Percentiles rank a stretch among this genome's conserved stretches.
phyloP scores from a whole-genome alignment of 2,888 invertebrate species.

The Eupsilia transversa region DNA sequence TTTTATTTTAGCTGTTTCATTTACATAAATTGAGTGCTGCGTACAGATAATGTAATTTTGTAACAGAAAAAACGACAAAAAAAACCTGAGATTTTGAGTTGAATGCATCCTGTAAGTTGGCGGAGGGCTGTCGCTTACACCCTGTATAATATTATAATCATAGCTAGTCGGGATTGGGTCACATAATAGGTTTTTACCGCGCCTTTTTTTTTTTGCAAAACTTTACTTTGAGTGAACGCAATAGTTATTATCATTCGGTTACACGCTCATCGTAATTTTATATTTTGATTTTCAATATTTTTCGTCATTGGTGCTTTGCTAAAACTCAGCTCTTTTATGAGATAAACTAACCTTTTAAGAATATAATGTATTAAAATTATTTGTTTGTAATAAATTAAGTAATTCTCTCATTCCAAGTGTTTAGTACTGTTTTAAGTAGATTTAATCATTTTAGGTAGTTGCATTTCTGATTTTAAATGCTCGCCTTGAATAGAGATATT shows the following conservation, averaged over 20 bases:
- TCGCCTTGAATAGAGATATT: neutral
- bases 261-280: neutral
- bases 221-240: neutral
- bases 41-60: no score
- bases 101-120: no score
- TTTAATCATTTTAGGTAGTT: neutral
- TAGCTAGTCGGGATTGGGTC: neutral
- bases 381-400: neutral
- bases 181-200: neutral
- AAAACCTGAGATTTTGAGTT: no score
- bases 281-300: neutral
- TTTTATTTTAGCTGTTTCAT: no score
- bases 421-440: neutral
- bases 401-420: neutral
- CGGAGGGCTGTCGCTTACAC: no score
- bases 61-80: no score
- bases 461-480: neutral
- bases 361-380: neutral
- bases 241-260: neutral
- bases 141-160: neutral
- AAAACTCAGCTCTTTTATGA: neutral
- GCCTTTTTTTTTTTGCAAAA: neutral
- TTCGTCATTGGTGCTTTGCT: neutral
- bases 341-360: neutral
- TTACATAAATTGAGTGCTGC: no score